Evolutionary conservation across 2,113 vertebrate genomes (phyloP).

Genomic region (Urocitellus parryii): DNA sequence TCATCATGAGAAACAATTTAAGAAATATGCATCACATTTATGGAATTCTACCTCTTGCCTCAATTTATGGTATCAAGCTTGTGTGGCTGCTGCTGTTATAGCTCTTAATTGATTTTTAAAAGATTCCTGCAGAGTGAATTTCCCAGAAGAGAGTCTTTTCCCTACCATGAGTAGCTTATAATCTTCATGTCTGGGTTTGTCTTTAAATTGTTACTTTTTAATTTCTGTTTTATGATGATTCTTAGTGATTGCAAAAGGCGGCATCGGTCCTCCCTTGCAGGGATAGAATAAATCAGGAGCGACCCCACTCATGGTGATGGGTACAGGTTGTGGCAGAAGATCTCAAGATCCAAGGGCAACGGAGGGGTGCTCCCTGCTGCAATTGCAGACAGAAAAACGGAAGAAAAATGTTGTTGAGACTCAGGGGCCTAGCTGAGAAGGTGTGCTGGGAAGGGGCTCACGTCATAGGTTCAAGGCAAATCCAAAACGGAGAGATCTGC

Average conservation of each 20-base stretch:
- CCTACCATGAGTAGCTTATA: not conserved
- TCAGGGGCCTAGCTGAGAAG: not conserved
- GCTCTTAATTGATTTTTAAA: not conserved
- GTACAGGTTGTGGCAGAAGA: not conserved
- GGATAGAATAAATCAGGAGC: not conserved
- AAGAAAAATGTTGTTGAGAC: not conserved
- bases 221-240: not conserved
- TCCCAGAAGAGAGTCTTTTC: not conserved
- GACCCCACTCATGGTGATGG: accelerated
- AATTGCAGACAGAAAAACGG: not conserved
- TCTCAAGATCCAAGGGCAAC: not conserved
- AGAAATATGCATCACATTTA: not conserved
- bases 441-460: not conserved
- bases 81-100: not conserved
- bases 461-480: not conserved
- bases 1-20: not conserved
- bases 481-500: not conserved
- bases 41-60: not conserved
- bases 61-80: not conserved
- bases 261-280: not conserved
- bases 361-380: not conserved
- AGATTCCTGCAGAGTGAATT: not conserved
- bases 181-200: not conserved
- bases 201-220: slow-evolving; percentile 27
- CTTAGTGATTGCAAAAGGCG: not conserved